A percentile compares a stretch with the other conserved stretches of the same genome.
phyloP scores from a whole-genome alignment of 2,797 vertebrate species.

The Picus viridis region DNA sequence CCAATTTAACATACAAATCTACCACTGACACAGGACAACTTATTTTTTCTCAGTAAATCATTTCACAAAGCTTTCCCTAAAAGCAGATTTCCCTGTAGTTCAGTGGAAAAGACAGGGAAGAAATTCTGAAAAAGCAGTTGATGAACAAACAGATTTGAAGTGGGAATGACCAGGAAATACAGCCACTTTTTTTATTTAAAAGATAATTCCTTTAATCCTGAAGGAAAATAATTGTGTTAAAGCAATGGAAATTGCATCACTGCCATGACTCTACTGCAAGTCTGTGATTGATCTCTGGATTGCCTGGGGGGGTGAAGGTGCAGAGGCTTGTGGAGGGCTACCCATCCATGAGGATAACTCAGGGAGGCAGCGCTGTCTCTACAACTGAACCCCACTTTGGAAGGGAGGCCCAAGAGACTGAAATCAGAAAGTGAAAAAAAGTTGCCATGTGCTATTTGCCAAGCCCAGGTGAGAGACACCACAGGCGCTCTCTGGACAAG shows the following conservation, averaged over 20 bases:
- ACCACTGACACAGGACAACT: neutral
- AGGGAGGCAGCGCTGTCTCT: neutral
- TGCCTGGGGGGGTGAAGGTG: neutral
- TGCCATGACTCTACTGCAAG: neutral
- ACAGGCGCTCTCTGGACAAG: neutral
- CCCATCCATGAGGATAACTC: neutral
- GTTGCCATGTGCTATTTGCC: neutral
- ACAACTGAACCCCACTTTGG: fast-evolving
- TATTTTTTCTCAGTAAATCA: neutral
- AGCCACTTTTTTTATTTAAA: neutral
- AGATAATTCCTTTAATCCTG: neutral
- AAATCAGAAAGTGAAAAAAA: neutral
- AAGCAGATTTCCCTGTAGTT: neutral
- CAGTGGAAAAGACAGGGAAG: neutral
- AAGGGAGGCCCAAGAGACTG: neutral
- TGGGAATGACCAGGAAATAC: neutral
- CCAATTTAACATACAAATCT: neutral
- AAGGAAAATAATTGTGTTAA: neutral
- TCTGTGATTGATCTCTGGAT: neutral
- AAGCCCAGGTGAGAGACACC: neutral
- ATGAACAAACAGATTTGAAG: neutral
- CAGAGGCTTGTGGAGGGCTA: neutral
- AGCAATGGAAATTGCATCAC: neutral
- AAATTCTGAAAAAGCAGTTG: neutral
- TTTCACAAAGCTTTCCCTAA: neutral